Percentiles rank a stretch among this genome's conserved stretches.
Evolutionary conservation across 92 coral and sea anemone species (phyloP).

Genomic region (Epizoanthus ramosus): DNA sequence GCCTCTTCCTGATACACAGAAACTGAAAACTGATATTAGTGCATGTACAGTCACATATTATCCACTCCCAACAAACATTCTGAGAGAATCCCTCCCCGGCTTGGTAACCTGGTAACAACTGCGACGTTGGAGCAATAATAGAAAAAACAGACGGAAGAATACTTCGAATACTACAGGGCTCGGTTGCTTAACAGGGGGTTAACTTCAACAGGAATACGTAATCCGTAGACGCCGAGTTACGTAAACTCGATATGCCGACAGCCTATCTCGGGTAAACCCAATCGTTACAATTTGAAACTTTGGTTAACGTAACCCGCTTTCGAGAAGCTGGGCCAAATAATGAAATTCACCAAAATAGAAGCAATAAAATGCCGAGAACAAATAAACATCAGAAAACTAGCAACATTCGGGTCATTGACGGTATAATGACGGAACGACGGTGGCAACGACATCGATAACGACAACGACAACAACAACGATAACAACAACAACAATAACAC

Average conservation of each 20-base stretch:
- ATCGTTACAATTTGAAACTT: too few species aligned
- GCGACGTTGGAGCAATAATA: not conserved
- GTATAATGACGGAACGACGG: not conserved
- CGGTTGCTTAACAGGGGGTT: too few species aligned
- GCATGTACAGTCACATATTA: not conserved
- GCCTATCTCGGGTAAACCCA: too few species aligned
- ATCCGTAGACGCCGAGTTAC: too few species aligned
- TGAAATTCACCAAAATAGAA: not conserved
- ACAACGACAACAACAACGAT: not conserved
- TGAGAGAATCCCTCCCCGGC: not conserved
- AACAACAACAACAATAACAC: not conserved
- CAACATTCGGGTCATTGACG: not conserved
- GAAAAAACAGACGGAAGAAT: not conserved
- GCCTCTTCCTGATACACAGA: too few species aligned
- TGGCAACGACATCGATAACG: not conserved
- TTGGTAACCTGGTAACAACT: too few species aligned
- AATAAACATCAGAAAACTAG: not conserved
- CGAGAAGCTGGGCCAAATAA: not conserved
- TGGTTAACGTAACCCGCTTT: too few species aligned
- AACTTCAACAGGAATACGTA: too few species aligned
- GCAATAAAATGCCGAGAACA: not conserved
- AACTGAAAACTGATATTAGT: not conserved
- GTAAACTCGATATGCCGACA: too few species aligned
- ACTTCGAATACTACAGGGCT: not conserved
- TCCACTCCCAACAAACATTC: not conserved